Percentiles rank a stretch among this genome's conserved stretches.
phyloP scores from a whole-genome alignment of 2,888 invertebrate genomes.

The Chymomyza amoena region DNA sequence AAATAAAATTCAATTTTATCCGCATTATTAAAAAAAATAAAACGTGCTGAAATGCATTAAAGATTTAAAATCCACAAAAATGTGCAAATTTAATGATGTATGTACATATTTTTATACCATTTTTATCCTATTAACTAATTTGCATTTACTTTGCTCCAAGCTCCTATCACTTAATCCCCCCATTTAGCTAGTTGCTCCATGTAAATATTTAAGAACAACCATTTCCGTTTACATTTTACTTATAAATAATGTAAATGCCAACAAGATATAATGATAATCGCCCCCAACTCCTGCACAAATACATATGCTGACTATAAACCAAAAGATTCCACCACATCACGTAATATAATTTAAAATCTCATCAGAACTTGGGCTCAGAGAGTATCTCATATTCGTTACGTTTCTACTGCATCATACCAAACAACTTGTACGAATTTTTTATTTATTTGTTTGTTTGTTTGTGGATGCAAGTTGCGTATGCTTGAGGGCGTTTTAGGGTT shows the following conservation, averaged over 20 bases:
- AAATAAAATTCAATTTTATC: too few relatives aligned
- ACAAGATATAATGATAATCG: neutral
- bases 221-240: neutral
- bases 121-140: too few relatives aligned
- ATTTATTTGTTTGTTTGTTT: constrained; percentile 48
- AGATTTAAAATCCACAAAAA: too few relatives aligned
- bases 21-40: too few relatives aligned
- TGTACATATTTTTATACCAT: too few relatives aligned
- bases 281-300: neutral
- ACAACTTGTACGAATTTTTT: constrained; percentile 23
- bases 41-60: too few relatives aligned
- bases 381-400: neutral
- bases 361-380: neutral
- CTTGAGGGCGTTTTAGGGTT: constrained; percentile 47
- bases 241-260: neutral
- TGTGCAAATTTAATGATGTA: too few relatives aligned
- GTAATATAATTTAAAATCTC: neutral
- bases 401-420: neutral
- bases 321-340: neutral
- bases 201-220: neutral
- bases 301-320: neutral
- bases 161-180: neutral
- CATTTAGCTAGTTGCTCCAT: neutral
- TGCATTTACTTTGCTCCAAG: too few relatives aligned
- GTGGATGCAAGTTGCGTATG: constrained; percentile 63